A percentile compares a stretch with the other conserved stretches of the same genome.
Conservation (phyloP, 2,797 vertebrate genomes). For the Glyptemys insculpta region DNA sequence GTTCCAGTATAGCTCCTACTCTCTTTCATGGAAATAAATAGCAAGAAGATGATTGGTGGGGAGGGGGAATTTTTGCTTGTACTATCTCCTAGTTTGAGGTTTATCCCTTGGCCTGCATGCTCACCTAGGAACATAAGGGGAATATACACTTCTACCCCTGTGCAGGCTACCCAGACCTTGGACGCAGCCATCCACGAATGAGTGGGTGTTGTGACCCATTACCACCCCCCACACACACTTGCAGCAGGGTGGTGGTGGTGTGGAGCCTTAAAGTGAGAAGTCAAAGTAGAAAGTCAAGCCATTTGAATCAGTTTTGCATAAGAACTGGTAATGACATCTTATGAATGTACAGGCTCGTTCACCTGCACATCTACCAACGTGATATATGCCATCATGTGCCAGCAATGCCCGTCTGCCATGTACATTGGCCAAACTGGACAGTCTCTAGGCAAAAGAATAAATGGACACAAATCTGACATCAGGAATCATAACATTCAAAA, state of each 20-base stretch:
- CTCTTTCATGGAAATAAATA: background rate
- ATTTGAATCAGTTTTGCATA: constrained; percentile 27
- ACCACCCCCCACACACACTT: background rate
- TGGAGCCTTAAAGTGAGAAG: background rate
- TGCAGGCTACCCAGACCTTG: background rate
- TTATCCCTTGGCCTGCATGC: constrained; percentile 13
- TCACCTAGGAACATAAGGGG: background rate
- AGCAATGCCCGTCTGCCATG: no score
- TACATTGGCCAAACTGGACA: no score
- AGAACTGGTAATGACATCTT: background rate
- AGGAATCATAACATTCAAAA: no score
- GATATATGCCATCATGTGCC: no score
- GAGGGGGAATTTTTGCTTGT: background rate
- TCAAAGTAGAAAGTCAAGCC: background rate
- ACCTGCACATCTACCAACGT: no score
- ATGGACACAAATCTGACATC: no score
- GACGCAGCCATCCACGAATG: background rate
- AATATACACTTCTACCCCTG: background rate
- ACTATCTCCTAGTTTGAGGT: background rate
- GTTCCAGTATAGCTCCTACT: background rate
- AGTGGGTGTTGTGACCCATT: background rate
- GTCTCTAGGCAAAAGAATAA: no score
- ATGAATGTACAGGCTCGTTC: background rate
- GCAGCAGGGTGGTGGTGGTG: background rate
- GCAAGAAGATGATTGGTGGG: background rate